Evolutionary conservation across 1,140 invertebrate genomes (phyloP), one percentile per base, ranked within the genome.

Genomic region (Trichogramma pretiosum): DNA sequence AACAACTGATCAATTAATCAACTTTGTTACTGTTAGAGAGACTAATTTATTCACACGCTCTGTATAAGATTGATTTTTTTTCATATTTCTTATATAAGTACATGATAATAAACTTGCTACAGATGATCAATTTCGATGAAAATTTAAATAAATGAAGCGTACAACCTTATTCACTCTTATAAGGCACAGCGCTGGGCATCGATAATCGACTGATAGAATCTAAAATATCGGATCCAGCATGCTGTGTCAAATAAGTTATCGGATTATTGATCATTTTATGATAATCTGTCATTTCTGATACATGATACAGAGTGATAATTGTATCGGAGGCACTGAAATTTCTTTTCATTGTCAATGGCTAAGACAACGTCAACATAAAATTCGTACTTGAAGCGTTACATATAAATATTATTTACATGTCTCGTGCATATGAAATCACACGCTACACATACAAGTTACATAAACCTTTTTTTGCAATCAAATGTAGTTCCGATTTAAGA

Each of bases 151-250:
- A 52, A 45, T 41, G 23, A 52, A 37, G 50, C 10, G 42, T 50
- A 50, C 30, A 34, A 40, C 30, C 38, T 45, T n/a, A 28, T 7
- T 11, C 24, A 28, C 5, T 5, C 11, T 50, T 54, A 45, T 38
- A 47, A 52, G 46, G 43, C 52, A 55, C 44, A 57, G 51, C 60
- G 58, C 57, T 62, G 59, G 45, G 59, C 61, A 64, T 68, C 53
- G 59, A 63, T 60, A 66, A 66, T 68, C 54, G 61, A 70, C 66
- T 69, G 68, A 70, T 68, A 70, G 63, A 67, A 60, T 63, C 10
- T 34, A 34, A 11, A 11, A 34, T 40, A 67, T 67, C 61, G 60
- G 62, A 53, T 56, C 56, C 60, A 63, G 57, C 58, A 58, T 56
- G 56, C 55, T 54, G 49, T 54, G 48, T 53, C n/a, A 52, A 57